Conservation (phyloP, 1,140 invertebrate genomes). For the Orchesella cincta region DNA sequence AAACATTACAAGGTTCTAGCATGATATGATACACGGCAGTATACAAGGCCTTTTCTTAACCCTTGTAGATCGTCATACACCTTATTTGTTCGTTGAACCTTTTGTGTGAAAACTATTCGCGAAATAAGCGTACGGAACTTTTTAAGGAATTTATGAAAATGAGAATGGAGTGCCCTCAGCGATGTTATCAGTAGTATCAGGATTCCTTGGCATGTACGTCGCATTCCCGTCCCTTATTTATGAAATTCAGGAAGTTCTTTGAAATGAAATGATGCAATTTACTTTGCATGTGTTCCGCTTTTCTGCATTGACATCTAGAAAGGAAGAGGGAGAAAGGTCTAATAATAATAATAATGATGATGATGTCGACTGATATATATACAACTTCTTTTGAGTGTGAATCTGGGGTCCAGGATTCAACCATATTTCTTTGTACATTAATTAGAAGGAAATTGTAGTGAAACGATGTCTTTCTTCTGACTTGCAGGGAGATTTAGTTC, state of each 20-base stretch:
- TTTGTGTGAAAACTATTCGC: too few species aligned
- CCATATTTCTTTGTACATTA: too few species aligned
- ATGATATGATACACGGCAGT: too few species aligned
- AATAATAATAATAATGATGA: slow-evolving; percentile 18
- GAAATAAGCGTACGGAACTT: too few species aligned
- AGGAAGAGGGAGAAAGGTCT: background rate
- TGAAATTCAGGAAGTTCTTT: slow-evolving; percentile 7
- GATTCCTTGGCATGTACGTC: background rate
- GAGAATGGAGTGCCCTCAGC: background rate
- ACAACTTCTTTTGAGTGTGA: too few species aligned
- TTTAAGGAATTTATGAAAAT: background rate
- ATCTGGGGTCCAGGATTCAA: too few species aligned
- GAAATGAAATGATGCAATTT: slow-evolving; percentile 1
- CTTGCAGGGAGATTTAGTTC: slow-evolving; percentile 79
- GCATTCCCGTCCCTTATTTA: background rate
- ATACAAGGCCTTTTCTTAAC: too few species aligned
- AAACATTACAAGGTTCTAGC: too few species aligned
- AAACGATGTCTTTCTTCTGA: background rate
- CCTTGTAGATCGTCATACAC: too few species aligned
- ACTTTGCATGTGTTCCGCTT: background rate
- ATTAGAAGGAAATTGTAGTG: background rate
- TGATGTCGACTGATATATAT: too few species aligned
- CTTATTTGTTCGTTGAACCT: too few species aligned
- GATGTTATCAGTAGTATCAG: too few species aligned
- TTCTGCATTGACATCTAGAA: background rate